Conservation (phyloP, 2,113 vertebrate species). For the Pelusios castaneus region DNA sequence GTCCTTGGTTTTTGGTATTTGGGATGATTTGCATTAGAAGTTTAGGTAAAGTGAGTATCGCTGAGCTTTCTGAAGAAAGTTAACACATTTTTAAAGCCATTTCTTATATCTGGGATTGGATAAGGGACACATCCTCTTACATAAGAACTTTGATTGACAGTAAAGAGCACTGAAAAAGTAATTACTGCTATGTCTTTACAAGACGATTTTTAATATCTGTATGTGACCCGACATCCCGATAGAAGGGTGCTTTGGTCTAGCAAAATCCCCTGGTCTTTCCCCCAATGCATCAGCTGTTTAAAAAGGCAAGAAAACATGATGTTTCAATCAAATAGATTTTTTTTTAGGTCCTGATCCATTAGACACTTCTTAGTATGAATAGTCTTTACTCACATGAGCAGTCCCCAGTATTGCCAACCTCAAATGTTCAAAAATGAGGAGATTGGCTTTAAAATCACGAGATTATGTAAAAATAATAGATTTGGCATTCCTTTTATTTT, state of each 20-base stretch:
- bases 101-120: neutral
- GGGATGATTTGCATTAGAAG: slow-evolving; percentile 37
- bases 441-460: too few species aligned
- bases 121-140: neutral
- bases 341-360: neutral
- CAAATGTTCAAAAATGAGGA: too few species aligned
- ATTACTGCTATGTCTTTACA: neutral
- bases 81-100: slow-evolving; percentile 4
- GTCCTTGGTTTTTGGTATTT: slow-evolving; percentile 34
- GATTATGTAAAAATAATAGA: too few species aligned
- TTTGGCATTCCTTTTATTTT: too few species aligned
- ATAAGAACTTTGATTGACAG: neutral
- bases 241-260: neutral
- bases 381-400: neutral
- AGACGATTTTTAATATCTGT: neutral
- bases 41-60: neutral
- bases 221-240: neutral
- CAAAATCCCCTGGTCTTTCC: neutral
- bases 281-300: neutral
- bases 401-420: neutral
- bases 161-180: slow-evolving; percentile 3
- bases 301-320: neutral
- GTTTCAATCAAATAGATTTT: neutral
- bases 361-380: neutral
- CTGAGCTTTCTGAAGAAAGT: slow-evolving; percentile 28